Conservation (phyloP, 2,113 vertebrate species). For the Apistogramma diplotaenia region DNA sequence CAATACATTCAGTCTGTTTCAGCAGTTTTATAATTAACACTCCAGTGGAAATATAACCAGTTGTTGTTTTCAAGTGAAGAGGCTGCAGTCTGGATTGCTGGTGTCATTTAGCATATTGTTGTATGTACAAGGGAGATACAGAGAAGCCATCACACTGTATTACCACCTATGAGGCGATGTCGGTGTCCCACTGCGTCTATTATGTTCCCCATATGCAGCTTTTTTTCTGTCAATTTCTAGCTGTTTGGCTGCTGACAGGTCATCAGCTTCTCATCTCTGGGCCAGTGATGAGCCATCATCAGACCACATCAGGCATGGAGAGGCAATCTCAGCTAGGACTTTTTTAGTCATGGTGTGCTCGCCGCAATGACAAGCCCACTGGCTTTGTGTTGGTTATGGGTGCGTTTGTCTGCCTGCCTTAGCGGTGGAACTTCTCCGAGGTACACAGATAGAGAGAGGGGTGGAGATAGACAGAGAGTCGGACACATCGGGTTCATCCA, state of each 20-base stretch:
- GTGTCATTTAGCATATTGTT: neutral
- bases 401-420: slow-evolving; percentile 45
- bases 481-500: slow-evolving; percentile 60
- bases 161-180: slow-evolving; percentile 48
- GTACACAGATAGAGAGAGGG: slow-evolving; percentile 48
- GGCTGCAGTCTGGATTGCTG: slow-evolving; percentile 3
- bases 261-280: slow-evolving; percentile 71
- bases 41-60: slow-evolving; percentile 28
- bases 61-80: slow-evolving; percentile 23
- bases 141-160: slow-evolving; percentile 32
- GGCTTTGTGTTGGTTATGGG: slow-evolving; percentile 49
- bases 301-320: slow-evolving; percentile 76
- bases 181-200: slow-evolving; percentile 37
- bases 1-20: slow-evolving; percentile 63
- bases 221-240: slow-evolving; percentile 69
- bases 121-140: slow-evolving; percentile 20
- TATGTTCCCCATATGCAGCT: slow-evolving; percentile 58
- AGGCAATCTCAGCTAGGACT: slow-evolving; percentile 72
- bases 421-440: slow-evolving; percentile 37
- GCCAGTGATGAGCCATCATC: slow-evolving; percentile 69
- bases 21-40: slow-evolving; percentile 75
- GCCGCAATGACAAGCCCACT: slow-evolving; percentile 68
- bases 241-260: slow-evolving; percentile 70
- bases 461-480: slow-evolving; percentile 48
- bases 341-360: slow-evolving; percentile 67